Base-by-base conservation (phyloP, 2,113 vertebrate species). In the Stomatorhinus ivindoensis region DNA sequence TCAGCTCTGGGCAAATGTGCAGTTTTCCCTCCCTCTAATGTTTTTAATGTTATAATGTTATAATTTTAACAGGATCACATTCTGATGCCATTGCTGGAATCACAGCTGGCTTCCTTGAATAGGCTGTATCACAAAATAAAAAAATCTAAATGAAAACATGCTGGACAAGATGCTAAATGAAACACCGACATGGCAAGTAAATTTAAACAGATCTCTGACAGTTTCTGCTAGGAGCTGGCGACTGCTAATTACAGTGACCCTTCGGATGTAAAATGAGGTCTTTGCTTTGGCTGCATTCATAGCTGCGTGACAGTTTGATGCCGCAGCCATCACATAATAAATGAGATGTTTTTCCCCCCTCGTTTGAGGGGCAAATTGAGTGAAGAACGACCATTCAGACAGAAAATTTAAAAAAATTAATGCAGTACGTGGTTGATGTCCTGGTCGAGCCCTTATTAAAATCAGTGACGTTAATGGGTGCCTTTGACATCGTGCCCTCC, bases 141-240 rank as follows among this genome's bases (percentile, higher is more conserved):
- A 51, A 65, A 61, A 48, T 86, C 73, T 53, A 44, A 47, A 84
- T 50, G 46, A 47, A 69, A 90, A 87, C 48, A 89, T 31, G 13
- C 84, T 6, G 42, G 46, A 51, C 83, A 51, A 35, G 88, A 88
- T 73, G 88, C 65, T 89, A 92, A 92, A 91, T 90, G 48, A 86
- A 76, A 89, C 90, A 47, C 51, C 46, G 9, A 86, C 89, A 89
- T 61, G 27, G 89, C 42, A 39, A 27, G 87, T 58, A 83, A 89
- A 83, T 88, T 55, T 55, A 89, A 84, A 73, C 21, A 42, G 84
- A 27, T 90, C 44, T 50, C 3, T 35, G 55, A 89, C 88, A 91
- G 69, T 89, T 82, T 65, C 46, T n/a, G 89, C 53, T 82, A 48
- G 85, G 50, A 86, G 89, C 51, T 85, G 47, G 61, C 50, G 51